phyloP scores from a whole-genome alignment of 2,797 vertebrate species.

The Clarias pachynema region DNA sequence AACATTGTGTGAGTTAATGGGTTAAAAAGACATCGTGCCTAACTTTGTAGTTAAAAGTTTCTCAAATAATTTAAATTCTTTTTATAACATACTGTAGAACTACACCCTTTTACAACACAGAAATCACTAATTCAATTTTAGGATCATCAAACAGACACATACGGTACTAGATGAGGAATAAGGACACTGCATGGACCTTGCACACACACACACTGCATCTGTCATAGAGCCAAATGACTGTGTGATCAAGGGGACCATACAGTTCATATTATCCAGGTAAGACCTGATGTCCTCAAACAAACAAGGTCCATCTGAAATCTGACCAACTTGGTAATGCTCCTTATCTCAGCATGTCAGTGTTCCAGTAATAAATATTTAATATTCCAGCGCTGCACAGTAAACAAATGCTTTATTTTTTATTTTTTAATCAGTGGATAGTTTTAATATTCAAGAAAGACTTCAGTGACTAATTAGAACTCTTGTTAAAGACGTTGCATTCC shows the following conservation, averaged over 20 bases:
- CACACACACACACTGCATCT: slow-evolving; percentile 23
- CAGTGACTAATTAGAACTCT: neutral
- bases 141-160: neutral
- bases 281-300: neutral
- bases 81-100: neutral
- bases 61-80: neutral
- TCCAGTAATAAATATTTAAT: neutral
- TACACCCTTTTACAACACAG: neutral
- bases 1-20: neutral
- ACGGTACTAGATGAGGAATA: neutral
- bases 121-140: neutral
- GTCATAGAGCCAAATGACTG: slow-evolving; percentile 29
- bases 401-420: neutral
- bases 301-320: neutral
- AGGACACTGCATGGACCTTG: neutral
- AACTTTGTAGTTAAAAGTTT: too few species aligned
- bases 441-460: neutral
- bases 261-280: neutral
- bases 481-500: neutral
- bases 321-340: neutral
- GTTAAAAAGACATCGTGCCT: too few species aligned
- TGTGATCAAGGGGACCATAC: slow-evolving; percentile 41
- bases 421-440: neutral
- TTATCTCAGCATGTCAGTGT: neutral
- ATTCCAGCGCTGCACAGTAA: neutral